These are phyloP conservation scores for Lepidothrix coronata DNA, from an alignment of 2,113 vertebrate species.

Conservation along the genomic window DNA sequence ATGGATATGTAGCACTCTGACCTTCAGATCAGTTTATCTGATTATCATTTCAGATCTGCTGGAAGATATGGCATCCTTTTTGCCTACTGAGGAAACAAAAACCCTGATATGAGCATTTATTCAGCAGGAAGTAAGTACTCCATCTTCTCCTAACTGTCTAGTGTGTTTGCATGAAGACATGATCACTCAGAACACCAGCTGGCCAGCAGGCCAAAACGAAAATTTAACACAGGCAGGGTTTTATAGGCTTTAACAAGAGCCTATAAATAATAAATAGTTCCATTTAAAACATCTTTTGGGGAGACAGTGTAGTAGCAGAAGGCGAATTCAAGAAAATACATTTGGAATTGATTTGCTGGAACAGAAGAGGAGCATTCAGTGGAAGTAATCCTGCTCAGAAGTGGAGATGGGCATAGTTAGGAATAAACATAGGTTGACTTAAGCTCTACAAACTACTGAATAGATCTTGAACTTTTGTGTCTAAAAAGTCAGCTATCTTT, in stretches of 20 bases:
- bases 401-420: neutral
- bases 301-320: neutral
- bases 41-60: neutral
- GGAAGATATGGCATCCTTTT: neutral
- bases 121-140: neutral
- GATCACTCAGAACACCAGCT: neutral
- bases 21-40: neutral
- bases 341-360: conserved; percentile 2
- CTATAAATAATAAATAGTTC: conserved; percentile 34
- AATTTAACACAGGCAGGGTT: neutral
- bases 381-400: neutral
- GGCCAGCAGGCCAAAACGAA: neutral
- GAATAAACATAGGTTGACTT: neutral
- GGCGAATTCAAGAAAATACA: neutral
- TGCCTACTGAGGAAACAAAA: neutral
- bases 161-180: neutral
- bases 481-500: neutral
- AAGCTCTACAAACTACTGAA: neutral
- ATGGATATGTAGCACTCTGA: neutral
- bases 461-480: neutral
- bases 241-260: neutral
- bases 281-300: conserved; percentile 12
- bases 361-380: neutral
- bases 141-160: neutral
- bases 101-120: neutral